Conservation (phyloP, 2,113 vertebrate genomes). For the Aptenodytes patagonicus region DNA sequence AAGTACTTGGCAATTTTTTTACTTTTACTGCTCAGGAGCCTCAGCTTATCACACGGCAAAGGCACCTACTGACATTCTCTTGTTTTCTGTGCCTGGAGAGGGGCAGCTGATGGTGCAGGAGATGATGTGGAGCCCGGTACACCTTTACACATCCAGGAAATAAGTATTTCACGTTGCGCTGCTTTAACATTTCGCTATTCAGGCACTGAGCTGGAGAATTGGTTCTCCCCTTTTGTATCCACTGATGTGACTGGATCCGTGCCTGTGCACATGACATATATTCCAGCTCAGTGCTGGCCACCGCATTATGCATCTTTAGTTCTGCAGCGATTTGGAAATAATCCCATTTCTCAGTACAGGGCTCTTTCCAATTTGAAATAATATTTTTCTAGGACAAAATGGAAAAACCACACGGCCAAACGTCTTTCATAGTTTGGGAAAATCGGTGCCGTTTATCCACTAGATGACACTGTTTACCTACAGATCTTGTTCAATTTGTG, state of each 20-base stretch:
- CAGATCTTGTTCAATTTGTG: not conserved
- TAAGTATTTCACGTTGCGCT: not conserved
- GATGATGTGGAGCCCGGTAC: not conserved
- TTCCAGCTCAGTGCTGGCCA: not conserved
- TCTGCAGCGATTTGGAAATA: not conserved
- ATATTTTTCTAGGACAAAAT: not conserved
- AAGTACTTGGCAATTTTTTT: not conserved
- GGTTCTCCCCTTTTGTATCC: not conserved
- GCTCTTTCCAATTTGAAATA: not conserved
- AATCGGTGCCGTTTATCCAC: slow-evolving; percentile 24
- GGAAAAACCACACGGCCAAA: not conserved
- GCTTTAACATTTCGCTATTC: not conserved
- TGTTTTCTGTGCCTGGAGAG: not conserved
- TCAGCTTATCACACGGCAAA: not conserved
- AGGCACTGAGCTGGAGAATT: not conserved
- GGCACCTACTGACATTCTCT: not conserved
- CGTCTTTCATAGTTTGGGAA: not conserved
- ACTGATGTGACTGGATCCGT: not conserved
- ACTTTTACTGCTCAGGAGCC: not conserved
- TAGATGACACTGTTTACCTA: slow-evolving; percentile 81
- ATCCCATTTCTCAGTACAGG: not conserved
- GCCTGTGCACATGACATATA: not conserved
- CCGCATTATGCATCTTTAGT: not conserved
- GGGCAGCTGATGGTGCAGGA: not conserved
- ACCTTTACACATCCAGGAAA: not conserved